Percentiles rank a stretch among this genome's conserved stretches.
Conservation (phyloP, 2,888 invertebrate genomes). For the Altica lythri region DNA sequence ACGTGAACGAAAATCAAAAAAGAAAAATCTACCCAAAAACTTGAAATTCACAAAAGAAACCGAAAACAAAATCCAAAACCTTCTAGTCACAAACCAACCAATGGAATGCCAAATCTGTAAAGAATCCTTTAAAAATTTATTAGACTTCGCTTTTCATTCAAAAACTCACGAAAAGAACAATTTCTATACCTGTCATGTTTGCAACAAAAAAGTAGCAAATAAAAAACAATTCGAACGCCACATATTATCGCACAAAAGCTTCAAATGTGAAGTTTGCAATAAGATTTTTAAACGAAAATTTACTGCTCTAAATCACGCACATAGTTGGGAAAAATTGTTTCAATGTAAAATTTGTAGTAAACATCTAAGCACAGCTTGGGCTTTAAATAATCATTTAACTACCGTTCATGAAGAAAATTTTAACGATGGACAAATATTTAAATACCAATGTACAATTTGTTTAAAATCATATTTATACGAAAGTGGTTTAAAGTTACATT, state of each 20-base stretch:
- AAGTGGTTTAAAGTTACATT: slow-evolving; percentile 54
- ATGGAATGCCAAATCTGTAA: slow-evolving; percentile 61
- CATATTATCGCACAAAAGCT: slow-evolving; percentile 52
- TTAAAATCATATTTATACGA: slow-evolving; percentile 52
- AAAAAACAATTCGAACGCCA: slow-evolving; percentile 51
- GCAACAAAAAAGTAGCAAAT: slow-evolving; percentile 36
- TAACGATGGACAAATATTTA: slow-evolving; percentile 43
- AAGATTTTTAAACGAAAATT: slow-evolving; percentile 44
- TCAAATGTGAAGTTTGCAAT: slow-evolving; percentile 50
- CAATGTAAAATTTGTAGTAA: slow-evolving; percentile 46
- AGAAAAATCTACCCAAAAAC: not conserved
- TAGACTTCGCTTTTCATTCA: slow-evolving; percentile 42
- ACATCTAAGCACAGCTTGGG: slow-evolving; percentile 43
- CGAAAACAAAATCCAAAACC: slow-evolving; percentile 29
- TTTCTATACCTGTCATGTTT: slow-evolving; percentile 46
- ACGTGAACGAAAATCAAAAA: slow-evolving; percentile 3
- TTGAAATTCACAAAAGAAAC: slow-evolving; percentile 23
- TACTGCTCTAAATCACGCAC: slow-evolving; percentile 31
- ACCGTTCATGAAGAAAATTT: slow-evolving; percentile 55
- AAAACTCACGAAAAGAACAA: slow-evolving; percentile 41
- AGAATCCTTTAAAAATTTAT: slow-evolving; percentile 54
- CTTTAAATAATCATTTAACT: slow-evolving; percentile 39
- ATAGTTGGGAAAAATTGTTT: slow-evolving; percentile 47
- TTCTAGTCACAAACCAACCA: slow-evolving; percentile 39
- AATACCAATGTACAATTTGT: slow-evolving; percentile 59